A percentile compares a stretch with the other conserved stretches of the same genome.
Evolutionary conservation across 2,888 invertebrate species (phyloP).

Genomic region (Philereme vetulata): DNA sequence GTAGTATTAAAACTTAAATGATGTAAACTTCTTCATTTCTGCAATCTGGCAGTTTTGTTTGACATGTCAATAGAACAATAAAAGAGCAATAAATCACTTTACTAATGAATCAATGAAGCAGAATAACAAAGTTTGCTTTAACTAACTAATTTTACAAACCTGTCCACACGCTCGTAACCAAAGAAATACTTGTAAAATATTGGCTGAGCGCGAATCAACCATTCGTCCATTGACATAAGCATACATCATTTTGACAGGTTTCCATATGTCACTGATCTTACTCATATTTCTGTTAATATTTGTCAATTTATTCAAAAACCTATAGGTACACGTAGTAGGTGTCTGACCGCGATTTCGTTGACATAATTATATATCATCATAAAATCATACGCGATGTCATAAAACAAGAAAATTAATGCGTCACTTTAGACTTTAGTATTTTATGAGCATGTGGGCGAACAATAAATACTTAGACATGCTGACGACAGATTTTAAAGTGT

Average conservation of each 20-base stretch:
- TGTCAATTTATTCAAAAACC: slow-evolving; percentile 13
- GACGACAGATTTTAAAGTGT: slow-evolving; percentile 33
- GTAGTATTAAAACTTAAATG: no score
- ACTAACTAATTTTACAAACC: no score
- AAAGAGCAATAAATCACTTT: no score
- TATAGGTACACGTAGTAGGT: slow-evolving; percentile 18
- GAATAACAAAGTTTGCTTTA: no score
- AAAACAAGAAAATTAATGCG: slow-evolving; percentile 57
- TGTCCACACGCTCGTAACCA: no score
- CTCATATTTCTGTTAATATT: slow-evolving; percentile 17
- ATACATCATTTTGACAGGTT: background rate
- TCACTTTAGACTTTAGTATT: slow-evolving; percentile 44
- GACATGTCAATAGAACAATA: no score
- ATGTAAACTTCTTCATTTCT: no score
- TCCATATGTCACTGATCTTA: background rate
- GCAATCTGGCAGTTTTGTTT: no score
- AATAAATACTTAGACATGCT: slow-evolving; percentile 40
- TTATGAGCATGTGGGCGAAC: slow-evolving; percentile 46
- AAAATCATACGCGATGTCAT: slow-evolving; percentile 54
- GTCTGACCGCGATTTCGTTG: slow-evolving; percentile 26
- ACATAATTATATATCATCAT: slow-evolving; percentile 57
- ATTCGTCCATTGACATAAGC: no score
- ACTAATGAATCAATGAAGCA: no score
- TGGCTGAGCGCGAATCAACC: no score
- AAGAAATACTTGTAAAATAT: no score